Percentiles rank a stretch among this genome's conserved stretches.
Evolutionary conservation across 2,888 invertebrate genomes (phyloP).

Genomic region (Trypoxylon attenuatum): DNA sequence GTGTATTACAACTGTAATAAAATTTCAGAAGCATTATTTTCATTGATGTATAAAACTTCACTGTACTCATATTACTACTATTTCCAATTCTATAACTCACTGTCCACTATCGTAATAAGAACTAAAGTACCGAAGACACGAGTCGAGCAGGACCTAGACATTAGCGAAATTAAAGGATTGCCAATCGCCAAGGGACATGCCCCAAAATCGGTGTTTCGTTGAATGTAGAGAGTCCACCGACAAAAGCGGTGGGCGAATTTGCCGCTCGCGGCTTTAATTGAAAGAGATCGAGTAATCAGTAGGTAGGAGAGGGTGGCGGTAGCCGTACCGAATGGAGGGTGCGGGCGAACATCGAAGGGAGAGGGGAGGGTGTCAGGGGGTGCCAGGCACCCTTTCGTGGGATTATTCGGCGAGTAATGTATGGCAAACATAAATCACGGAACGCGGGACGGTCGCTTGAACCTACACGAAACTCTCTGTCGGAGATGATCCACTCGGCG

Average conservation of each 20-base stretch:
- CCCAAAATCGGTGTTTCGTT: no score
- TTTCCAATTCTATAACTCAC: no score
- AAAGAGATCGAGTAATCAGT: conserved; percentile 72
- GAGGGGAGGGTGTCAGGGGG: conserved; percentile 30
- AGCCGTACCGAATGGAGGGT: conserved; percentile 22
- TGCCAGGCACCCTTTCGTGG: conserved; percentile 68
- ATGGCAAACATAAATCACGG: conserved; percentile 68
- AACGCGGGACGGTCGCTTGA: conserved; percentile 60
- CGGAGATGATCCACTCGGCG: conserved; percentile 62
- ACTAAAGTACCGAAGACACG: no score
- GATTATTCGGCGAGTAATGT: conserved; percentile 73
- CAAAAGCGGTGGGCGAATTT: conserved; percentile 5
- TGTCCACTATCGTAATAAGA: no score
- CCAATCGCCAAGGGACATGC: no score
- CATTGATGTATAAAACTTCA: no score
- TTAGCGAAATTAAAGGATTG: no score
- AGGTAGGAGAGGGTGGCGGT: conserved; percentile 40
- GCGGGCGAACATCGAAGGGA: conserved; percentile 43
- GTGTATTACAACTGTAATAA: no score
- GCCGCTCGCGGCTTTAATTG: conserved; percentile 63
- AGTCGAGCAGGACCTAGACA: no score
- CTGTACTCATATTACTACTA: no score
- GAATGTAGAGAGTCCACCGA: no score
- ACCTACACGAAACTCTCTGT: conserved; percentile 62
- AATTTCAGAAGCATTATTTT: no score